Base-by-base conservation (phyloP, 30 jellyfish, hydroid and myxozoan genomes). In the Hydractinia echinata region DNA sequence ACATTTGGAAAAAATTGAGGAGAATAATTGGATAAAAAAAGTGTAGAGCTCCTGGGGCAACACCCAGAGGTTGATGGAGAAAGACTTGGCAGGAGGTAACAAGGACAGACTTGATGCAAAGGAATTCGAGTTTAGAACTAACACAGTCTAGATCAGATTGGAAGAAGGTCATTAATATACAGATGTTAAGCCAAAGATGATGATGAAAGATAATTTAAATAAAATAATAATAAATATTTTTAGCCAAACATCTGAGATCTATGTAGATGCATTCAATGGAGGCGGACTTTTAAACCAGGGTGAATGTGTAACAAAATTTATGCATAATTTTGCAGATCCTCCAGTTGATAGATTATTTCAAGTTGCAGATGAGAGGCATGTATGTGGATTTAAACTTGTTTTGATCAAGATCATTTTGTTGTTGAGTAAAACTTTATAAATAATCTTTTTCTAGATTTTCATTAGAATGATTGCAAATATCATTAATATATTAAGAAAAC, bases 401-500 rank as follows among this genome's bases (percentile, higher is more conserved):
- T 64, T 11, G 4, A 16, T 11, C 5, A 10, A 18, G 50, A 18
- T 66, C 13, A 5, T 30, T 52, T 20, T 66, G 69, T 49, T 5
- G 18, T 64, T 5, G 4, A 16, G 85, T n/a, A n/a, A 1, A 18
- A 30, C 44, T 30, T 30, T 30, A 30, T 30, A 30, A 30, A 30
- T 30, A 9, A 7, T 80, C 50, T 5, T 20, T 19, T 5, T 72
- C 18, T 44, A 88, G 96, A 87, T 89, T 8, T 83, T 83, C 68
- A 73, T 79, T 14, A 87, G 96, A n/a, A 89, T 89, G 96, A 81
- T 83, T 50, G 96, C 95, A 20, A 89, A 89, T 52, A 79, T 89
- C 53, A 73, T 89, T 53, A 83, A 84, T 20, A 61, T 80, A 4
- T 71, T 79, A 72, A 61, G 95, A 53, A 74, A 88, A n/a, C 78